Evolutionary conservation across 1,140 invertebrate species (phyloP), one percentile per base, ranked within the genome.

Genomic region (Drosophila littoralis): DNA sequence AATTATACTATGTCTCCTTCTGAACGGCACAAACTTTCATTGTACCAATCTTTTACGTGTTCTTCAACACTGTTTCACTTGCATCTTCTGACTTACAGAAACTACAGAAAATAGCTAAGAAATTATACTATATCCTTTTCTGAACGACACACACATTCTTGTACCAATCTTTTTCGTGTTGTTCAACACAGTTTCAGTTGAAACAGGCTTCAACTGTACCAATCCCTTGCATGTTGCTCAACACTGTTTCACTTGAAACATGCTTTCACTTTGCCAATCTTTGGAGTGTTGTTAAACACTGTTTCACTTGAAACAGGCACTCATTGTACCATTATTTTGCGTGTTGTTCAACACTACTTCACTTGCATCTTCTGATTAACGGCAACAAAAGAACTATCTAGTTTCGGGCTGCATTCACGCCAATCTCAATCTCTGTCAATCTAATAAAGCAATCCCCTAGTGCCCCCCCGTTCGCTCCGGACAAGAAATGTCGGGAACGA

Each of bases 401-500:
- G 40, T 45, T 65, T 65, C 63, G 15, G 60, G 36, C 51, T 28
- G 22, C 15, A 46, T 15, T 28, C 10, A 10, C 22, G 22, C 17
- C 17, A 48, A 17, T 48, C 55, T 28, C 72, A 63, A 48, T 82
- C 83, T 86, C 82, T 86, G 83, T 86, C 82, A 69, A 86, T 73
- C 82, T 51, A 59, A 77, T 61, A 52, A 83, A 88, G 79, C 79
- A 86, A 86, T 89, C 79, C 84, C 74, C 48, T 82, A 79, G 83
- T 86, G 83, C 83, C 83, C 79, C 70, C 59, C 50, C 42, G n/a
- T n/a, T 80, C 83, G 83, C 52, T 83, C 71, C 60, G 66, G 77
- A 77, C 69, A 59, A 13, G 35, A 36, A 36, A 77, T 75, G 68
- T 76, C 78, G 69, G 68, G 79, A 79, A 79, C 76, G 79, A 85